Conservation (phyloP, 2,888 invertebrate species). For the Platynereis dumerilii region DNA sequence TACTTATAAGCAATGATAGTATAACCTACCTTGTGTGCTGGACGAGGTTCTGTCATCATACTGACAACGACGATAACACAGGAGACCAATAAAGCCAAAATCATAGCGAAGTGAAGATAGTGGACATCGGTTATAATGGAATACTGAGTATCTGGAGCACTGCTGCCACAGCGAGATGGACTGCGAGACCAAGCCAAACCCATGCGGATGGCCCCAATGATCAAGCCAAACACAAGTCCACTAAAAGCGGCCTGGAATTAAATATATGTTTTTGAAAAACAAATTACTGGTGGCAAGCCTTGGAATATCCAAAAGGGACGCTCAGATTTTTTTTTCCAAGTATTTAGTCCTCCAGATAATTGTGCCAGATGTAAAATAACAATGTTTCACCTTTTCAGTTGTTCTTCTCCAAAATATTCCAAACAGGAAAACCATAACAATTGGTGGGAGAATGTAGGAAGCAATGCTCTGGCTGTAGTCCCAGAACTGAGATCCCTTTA, state of each 20-base stretch:
- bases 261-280: too few species aligned
- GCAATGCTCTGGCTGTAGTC: slow-evolving; percentile 58
- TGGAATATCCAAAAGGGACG: too few species aligned
- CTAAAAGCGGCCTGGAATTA: slow-evolving; percentile 33
- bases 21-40: slow-evolving; percentile 22
- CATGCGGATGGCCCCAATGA: slow-evolving; percentile 31
- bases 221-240: slow-evolving; percentile 32
- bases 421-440: slow-evolving; percentile 57
- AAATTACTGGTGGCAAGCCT: too few species aligned
- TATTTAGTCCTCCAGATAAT: too few species aligned
- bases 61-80: slow-evolving; percentile 12
- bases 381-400: slow-evolving; percentile 61
- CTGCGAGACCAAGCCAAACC: slow-evolving; percentile 28
- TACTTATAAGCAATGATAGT: slow-evolving; percentile 12
- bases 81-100: slow-evolving; percentile 14
- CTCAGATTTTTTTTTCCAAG: too few species aligned
- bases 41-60: slow-evolving; percentile 17
- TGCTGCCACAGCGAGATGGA: slow-evolving; percentile 31
- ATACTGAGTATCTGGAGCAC: slow-evolving; percentile 16
- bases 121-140: slow-evolving; percentile 29
- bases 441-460: slow-evolving; percentile 62
- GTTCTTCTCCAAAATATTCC: slow-evolving; percentile 58
- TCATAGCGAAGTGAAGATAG: slow-evolving; percentile 38
- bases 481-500: slow-evolving; percentile 61
- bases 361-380: too few species aligned